Conservation (phyloP, 2,888 invertebrate species). For the Protodeltote pygarga region DNA sequence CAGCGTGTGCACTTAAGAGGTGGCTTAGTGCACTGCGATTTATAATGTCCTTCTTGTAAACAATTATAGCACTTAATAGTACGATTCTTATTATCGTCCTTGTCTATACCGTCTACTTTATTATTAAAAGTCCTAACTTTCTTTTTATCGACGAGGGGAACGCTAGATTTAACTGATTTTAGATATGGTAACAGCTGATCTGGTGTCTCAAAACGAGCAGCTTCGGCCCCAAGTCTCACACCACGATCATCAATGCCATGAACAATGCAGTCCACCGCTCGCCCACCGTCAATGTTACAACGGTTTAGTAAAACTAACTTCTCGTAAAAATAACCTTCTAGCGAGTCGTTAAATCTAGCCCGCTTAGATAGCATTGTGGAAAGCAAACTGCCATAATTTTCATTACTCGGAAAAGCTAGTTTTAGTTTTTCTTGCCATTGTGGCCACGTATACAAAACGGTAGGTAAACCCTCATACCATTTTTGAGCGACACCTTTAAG, state of each 20-base stretch:
- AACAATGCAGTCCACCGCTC: neutral
- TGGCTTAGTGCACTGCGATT: neutral
- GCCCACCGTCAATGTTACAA: neutral
- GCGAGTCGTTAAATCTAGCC: neutral
- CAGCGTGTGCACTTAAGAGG: neutral
- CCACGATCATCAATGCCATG: neutral
- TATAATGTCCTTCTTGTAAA: neutral
- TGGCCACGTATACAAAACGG: neutral
- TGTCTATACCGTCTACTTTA: neutral
- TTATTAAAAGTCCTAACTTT: neutral
- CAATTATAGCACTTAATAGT: neutral
- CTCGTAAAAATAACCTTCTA: neutral
- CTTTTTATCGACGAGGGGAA: no score
- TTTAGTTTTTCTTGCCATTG: neutral
- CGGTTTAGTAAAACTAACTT: neutral
- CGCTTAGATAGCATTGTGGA: no score
- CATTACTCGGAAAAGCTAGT: neutral
- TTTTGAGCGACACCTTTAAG: neutral
- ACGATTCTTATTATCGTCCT: neutral
- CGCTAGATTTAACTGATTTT: neutral
- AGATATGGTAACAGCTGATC: neutral
- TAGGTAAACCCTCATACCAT: conserved; percentile 1
- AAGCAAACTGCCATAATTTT: no score
- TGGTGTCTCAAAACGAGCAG: neutral
- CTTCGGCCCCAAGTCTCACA: neutral